Percentiles rank a stretch among this genome's conserved stretches.
These are phyloP conservation scores for Nematolebias whitei DNA, from an alignment of 2,113 vertebrate genomes.

Conservation along the genomic window DNA sequence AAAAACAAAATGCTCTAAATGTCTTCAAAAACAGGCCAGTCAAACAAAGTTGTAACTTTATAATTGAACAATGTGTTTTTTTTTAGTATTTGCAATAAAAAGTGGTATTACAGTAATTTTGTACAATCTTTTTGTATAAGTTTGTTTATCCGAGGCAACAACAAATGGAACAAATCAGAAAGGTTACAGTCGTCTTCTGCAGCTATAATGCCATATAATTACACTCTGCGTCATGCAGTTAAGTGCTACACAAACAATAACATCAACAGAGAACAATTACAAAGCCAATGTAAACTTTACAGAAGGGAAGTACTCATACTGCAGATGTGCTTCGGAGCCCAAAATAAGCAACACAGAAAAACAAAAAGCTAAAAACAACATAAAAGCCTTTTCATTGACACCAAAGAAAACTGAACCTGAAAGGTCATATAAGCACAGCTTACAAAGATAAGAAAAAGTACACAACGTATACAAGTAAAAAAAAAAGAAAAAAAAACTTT, in stretches of 20 bases:
- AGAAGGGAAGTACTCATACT: constrained; percentile 63
- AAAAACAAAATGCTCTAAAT: constrained; percentile 48
- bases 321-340: constrained; percentile 54
- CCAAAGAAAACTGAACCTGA: constrained; percentile 73
- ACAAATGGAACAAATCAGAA: constrained; percentile 42
- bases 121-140: constrained; percentile 62
- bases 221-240: constrained; percentile 79
- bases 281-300: constrained; percentile 73
- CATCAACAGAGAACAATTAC: constrained; percentile 79
- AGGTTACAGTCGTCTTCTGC: constrained; percentile 63
- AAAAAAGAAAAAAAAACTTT: constrained; percentile 57
- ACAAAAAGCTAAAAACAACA: constrained; percentile 55
- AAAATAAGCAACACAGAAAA: constrained; percentile 50
- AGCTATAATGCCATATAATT: constrained; percentile 70
- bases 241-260: constrained; percentile 78
- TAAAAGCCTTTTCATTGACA: constrained; percentile 83
- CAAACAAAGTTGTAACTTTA: constrained; percentile 50
- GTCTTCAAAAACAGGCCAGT: constrained; percentile 58
- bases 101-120: constrained; percentile 68
- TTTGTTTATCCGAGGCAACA: constrained; percentile 46
- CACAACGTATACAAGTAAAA: constrained; percentile 78
- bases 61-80: constrained; percentile 58
- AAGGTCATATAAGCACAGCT: constrained; percentile 89
- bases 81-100: constrained; percentile 59
- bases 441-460: constrained; percentile 82